Evolutionary conservation across 2,113 vertebrate genomes (phyloP).

Genomic region (Cryptoleucopteryx plumbea): DNA sequence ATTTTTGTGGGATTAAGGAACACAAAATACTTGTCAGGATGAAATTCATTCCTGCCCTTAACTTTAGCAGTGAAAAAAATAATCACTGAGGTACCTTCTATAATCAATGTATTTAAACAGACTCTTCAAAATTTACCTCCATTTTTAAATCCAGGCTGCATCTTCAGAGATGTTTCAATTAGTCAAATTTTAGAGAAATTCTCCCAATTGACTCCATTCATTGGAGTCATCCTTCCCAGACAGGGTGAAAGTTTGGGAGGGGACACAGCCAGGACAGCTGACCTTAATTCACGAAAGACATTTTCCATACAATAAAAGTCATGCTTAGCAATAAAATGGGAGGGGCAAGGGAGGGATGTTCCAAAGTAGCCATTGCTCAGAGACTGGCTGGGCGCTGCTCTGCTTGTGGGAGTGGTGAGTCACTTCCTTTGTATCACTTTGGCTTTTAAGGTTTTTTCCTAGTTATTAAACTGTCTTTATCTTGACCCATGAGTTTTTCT

Average conservation of each 20-base stretch:
- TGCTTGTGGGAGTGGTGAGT: not conserved
- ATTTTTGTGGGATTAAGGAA: not conserved
- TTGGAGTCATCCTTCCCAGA: not conserved
- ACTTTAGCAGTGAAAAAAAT: not conserved
- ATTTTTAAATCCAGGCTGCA: not conserved
- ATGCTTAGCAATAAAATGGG: not conserved
- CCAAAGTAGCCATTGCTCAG: not conserved
- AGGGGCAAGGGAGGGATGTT: not conserved
- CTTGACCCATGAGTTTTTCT: not conserved
- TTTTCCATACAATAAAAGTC: not conserved
- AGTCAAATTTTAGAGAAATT: not conserved
- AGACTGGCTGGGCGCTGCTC: not conserved
- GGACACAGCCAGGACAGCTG: not conserved
- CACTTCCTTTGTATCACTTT: not conserved
- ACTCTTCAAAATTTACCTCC: not conserved
- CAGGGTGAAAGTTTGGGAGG: not conserved
- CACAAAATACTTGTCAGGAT: not conserved
- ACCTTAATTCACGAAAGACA: accelerated
- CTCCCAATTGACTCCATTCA: accelerated
- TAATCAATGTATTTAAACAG: not conserved
- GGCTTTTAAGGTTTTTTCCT: not conserved
- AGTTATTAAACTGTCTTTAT: not conserved
- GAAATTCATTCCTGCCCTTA: not conserved
- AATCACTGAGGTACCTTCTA: not conserved
- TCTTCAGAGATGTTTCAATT: not conserved